Conservation (phyloP, 2,888 invertebrate genomes). For the Drosophila lutescens region DNA sequence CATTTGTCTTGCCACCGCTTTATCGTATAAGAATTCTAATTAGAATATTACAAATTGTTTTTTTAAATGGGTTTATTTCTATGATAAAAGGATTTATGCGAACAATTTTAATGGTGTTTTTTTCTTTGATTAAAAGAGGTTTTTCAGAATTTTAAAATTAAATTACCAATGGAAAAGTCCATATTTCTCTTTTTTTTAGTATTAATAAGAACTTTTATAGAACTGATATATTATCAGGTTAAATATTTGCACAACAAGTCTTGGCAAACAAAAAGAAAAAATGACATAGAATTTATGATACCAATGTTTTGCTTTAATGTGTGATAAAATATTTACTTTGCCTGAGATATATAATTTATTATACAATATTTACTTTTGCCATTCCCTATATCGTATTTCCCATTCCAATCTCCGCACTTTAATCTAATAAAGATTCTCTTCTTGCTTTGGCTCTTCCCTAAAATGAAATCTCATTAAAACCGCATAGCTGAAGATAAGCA, state of each 20-base stretch:
- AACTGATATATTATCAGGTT: neutral
- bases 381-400: constrained; percentile 10
- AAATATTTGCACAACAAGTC: constrained; percentile 12
- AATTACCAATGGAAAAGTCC: too few species aligned
- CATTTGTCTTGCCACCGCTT: neutral
- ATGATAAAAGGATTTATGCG: too few species aligned
- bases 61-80: neutral
- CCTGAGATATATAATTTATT: constrained; percentile 18
- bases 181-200: too few species aligned
- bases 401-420: constrained; percentile 43
- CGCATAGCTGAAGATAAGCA: constrained; percentile 58
- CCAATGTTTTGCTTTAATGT: neutral
- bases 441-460: constrained; percentile 27
- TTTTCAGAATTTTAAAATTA: too few species aligned
- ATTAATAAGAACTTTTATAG: neutral
- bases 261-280: neutral
- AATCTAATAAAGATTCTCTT: constrained; percentile 59
- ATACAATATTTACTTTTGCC: constrained; percentile 22
- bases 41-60: neutral
- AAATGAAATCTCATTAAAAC: constrained; percentile 36
- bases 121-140: too few species aligned
- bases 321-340: constrained; percentile 3
- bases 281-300: neutral
- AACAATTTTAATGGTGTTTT: neutral
- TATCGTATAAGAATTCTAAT: neutral